Percentiles rank a stretch among this genome's conserved stretches.
Conservation (phyloP, 1,140 invertebrate genomes). For the Pseudomyrmex sp. region DNA sequence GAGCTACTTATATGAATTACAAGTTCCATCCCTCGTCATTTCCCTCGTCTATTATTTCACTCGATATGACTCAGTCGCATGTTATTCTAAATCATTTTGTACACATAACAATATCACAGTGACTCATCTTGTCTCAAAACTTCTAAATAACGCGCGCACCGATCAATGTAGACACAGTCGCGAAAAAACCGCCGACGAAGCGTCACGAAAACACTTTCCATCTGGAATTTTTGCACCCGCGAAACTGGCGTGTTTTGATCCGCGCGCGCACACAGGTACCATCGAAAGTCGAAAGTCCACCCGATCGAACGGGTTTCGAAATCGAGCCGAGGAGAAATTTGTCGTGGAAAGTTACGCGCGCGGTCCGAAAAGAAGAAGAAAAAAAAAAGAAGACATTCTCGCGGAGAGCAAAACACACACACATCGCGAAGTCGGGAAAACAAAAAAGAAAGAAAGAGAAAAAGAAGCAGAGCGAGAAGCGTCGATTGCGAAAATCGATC, state of each 20-base stretch:
- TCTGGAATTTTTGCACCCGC: not conserved
- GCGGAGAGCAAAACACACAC: not conserved
- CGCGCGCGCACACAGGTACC: not conserved
- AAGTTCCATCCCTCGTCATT: not conserved
- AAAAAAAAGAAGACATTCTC: conserved; percentile 17
- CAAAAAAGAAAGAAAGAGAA: conserved; percentile 9
- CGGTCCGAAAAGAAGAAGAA: conserved; percentile 36
- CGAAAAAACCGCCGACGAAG: not conserved
- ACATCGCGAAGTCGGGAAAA: conserved; percentile 15
- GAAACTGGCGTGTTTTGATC: conserved; percentile 15
- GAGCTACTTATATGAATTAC: not conserved
- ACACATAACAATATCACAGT: conserved; percentile 3
- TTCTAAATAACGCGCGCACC: not conserved
- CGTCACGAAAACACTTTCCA: not conserved
- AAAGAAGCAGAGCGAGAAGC: not conserved
- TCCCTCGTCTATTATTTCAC: not conserved
- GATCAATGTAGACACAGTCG: not conserved
- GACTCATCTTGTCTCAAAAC: not conserved
- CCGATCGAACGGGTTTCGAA: conserved; percentile 74
- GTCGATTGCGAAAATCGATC: not conserved
- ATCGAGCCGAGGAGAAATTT: conserved; percentile 69
- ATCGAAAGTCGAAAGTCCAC: conserved; percentile 69
- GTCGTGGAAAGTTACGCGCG: conserved; percentile 69
- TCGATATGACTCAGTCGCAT: not conserved
- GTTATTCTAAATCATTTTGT: not conserved